Percentiles rank a stretch among this genome's conserved stretches.
Conservation (phyloP, 1,140 invertebrate species). For the Apolygus lucorum region DNA sequence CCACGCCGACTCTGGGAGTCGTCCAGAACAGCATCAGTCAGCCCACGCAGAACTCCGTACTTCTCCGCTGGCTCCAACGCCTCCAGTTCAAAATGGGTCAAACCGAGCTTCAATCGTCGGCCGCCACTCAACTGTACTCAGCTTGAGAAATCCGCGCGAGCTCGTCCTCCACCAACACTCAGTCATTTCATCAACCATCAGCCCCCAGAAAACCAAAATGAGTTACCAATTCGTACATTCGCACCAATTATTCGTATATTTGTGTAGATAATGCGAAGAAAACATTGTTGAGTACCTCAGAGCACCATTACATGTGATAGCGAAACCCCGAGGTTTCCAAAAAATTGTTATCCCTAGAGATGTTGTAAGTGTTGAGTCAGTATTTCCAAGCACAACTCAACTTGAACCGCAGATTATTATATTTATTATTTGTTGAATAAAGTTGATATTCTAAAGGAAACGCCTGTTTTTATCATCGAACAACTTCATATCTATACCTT, state of each 20-base stretch:
- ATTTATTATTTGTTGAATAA: no score
- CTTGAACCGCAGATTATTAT: no score
- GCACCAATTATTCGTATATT: slow-evolving; percentile 23
- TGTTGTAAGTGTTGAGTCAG: no score
- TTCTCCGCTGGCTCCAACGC: slow-evolving; percentile 82
- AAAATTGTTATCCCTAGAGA: no score
- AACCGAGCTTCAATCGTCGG: slow-evolving; percentile 91
- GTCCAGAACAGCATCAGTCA: slow-evolving; percentile 19
- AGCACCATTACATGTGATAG: background rate
- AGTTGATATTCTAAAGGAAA: no score
- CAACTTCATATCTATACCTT: no score
- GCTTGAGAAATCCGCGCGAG: slow-evolving; percentile 47
- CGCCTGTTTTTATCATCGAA: no score
- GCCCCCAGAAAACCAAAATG: background rate
- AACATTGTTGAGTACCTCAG: background rate
- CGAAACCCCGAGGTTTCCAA: background rate
- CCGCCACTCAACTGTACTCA: slow-evolving; percentile 77
- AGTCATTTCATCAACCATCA: background rate
- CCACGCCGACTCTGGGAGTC: slow-evolving; percentile 34
- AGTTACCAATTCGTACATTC: background rate
- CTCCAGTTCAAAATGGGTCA: slow-evolving; percentile 97
- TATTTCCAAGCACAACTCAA: no score
- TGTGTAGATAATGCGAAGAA: background rate
- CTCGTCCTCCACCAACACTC: background rate
- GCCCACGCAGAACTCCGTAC: slow-evolving; percentile 32